Conservation (phyloP, 2,888 invertebrate genomes). For the Tenthredo notha region DNA sequence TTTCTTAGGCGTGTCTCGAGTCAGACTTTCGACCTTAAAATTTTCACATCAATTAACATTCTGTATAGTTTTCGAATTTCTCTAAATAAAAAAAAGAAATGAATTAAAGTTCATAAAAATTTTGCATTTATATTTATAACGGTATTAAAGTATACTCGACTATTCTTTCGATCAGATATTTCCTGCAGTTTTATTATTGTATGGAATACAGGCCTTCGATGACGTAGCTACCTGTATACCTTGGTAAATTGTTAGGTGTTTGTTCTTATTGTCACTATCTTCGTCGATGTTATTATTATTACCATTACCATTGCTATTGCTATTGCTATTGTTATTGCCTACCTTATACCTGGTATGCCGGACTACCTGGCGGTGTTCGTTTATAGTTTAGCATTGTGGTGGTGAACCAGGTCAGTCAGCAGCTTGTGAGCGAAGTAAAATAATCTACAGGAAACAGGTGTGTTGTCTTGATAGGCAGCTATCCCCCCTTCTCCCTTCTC, state of each 20-base stretch:
- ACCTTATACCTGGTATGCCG: neutral
- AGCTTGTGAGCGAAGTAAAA: constrained; percentile 39
- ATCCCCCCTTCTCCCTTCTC: neutral
- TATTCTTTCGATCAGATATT: too few species aligned
- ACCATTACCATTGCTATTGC: neutral
- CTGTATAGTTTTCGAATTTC: too few species aligned
- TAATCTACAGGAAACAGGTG: constrained; percentile 45
- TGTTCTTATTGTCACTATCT: neutral
- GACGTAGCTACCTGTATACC: neutral
- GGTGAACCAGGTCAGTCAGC: constrained; percentile 34
- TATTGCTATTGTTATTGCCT: neutral
- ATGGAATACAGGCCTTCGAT: neutral
- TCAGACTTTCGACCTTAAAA: neutral
- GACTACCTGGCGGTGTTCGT: neutral
- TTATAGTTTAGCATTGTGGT: constrained; percentile 12
- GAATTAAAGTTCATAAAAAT: too few species aligned
- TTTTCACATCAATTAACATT: neutral
- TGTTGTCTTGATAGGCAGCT: constrained; percentile 37
- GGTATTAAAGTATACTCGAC: too few species aligned
- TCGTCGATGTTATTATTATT: neutral
- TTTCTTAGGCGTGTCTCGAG: neutral
- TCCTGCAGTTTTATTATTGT: neutral
- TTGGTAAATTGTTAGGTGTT: neutral
- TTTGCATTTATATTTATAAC: too few species aligned
- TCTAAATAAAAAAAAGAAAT: too few species aligned